Conservation (phyloP, 2,113 vertebrate species). For the Macrotus californicus region DNA sequence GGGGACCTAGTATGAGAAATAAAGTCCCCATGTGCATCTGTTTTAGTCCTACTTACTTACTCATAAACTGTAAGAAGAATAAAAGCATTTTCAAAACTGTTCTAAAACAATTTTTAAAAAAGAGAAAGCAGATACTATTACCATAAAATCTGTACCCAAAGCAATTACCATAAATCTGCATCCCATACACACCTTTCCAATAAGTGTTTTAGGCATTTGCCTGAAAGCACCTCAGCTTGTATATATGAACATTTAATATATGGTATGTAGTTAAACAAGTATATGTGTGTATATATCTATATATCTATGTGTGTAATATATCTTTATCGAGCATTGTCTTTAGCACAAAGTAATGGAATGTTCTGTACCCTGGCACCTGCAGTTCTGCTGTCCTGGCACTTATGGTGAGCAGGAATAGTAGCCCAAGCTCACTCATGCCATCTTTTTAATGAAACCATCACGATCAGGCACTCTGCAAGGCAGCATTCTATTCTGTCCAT, state of each 20-base stretch:
- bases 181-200: not conserved
- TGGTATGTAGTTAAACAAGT: not conserved
- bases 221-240: not conserved
- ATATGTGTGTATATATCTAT: not conserved
- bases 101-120: not conserved
- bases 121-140: not conserved
- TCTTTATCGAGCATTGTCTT: not conserved
- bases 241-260: not conserved
- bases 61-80: not conserved
- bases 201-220: not conserved
- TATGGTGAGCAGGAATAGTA: conserved; percentile 35
- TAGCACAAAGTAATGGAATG: conserved; percentile 25
- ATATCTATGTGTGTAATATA: not conserved
- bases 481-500: conserved; percentile 47
- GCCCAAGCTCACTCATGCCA: conserved; percentile 58
- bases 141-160: not conserved
- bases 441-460: conserved; percentile 67
- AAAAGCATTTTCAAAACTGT: not conserved
- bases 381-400: conserved; percentile 26
- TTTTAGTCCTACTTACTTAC: not conserved
- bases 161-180: not conserved
- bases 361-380: not conserved
- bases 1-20: not conserved
- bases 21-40: not conserved
- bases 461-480: conserved; percentile 64